Evolutionary conservation across 2,888 invertebrate species (phyloP).

Genomic region (Timema podura): DNA sequence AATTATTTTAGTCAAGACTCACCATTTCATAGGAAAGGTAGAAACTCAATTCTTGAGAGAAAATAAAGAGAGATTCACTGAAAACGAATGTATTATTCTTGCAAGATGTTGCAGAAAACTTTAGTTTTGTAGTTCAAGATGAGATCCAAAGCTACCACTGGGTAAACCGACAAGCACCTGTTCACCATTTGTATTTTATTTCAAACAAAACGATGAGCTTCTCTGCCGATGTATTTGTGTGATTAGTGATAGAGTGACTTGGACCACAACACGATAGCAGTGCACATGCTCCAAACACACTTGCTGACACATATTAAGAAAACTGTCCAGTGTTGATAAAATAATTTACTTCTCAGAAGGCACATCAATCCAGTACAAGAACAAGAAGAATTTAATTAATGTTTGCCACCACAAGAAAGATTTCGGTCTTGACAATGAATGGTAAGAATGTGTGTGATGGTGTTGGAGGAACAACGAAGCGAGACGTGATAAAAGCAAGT

Average conservation of each 20-base stretch:
- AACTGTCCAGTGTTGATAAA: not conserved
- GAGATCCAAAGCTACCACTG: slow-evolving; percentile 4
- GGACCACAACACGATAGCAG: slow-evolving; percentile 8
- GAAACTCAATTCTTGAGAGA: not conserved
- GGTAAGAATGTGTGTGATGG: slow-evolving; percentile 7
- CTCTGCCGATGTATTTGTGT: not conserved
- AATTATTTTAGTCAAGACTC: slow-evolving; percentile 1
- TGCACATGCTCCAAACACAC: not conserved
- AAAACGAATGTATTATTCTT: slow-evolving; percentile 7
- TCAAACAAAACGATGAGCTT: slow-evolving; percentile 1
- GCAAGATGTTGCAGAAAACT: slow-evolving; percentile 12
- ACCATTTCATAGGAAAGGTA: not conserved
- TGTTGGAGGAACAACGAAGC: slow-evolving; percentile 11
- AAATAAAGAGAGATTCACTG: not conserved
- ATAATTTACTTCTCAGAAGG: slow-evolving; percentile 12
- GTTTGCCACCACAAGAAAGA: slow-evolving; percentile 2
- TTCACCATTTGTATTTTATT: slow-evolving; percentile 12
- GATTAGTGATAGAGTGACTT: not conserved
- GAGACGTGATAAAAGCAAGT: slow-evolving; percentile 1
- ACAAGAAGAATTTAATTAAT: not conserved
- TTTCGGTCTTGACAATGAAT: not conserved
- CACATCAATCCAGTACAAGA: slow-evolving; percentile 8
- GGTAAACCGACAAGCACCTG: slow-evolving; percentile 10
- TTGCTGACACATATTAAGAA: too few relatives aligned
- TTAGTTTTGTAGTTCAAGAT: slow-evolving; percentile 11